Conservation (phyloP, 2,888 invertebrate genomes). For the Cryptocephalus moraei region DNA sequence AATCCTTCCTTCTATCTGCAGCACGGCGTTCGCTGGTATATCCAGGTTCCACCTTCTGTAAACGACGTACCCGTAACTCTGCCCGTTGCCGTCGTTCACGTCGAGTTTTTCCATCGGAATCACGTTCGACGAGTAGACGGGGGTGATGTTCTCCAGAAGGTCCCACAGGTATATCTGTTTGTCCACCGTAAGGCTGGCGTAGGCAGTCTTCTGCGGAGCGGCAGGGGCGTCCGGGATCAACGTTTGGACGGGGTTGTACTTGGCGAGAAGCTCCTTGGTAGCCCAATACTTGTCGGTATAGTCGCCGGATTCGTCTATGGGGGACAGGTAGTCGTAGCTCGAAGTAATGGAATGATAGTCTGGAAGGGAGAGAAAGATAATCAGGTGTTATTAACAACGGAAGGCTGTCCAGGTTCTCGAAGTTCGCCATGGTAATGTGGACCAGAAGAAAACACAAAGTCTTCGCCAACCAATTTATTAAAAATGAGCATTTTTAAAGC, state of each 20-base stretch:
- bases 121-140: conserved; percentile 20
- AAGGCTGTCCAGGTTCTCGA: no score
- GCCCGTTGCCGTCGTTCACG: conserved; percentile 41
- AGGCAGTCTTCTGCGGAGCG: conserved; percentile 26
- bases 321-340: conserved; percentile 65
- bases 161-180: conserved; percentile 17
- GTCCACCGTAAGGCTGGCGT: conserved; percentile 23
- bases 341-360: conserved; percentile 31
- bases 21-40: conserved; percentile 22
- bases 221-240: conserved; percentile 28
- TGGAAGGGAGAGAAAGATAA: conserved; percentile 10
- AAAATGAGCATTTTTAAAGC: no score
- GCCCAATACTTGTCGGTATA: conserved; percentile 59
- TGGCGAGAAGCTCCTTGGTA: conserved; percentile 48
- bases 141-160: conserved; percentile 17
- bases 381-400: background rate
- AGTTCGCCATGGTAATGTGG: no score
- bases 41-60: conserved; percentile 38
- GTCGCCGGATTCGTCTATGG: conserved; percentile 80
- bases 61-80: conserved; percentile 46
- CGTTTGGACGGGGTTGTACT: conserved; percentile 30
- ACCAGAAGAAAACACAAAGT: no score
- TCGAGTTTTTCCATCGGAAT: conserved; percentile 32
- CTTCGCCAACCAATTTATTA: no score
- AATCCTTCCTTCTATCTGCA: conserved; percentile 36